Evolutionary conservation across 2,113 vertebrate species (phyloP).

Genomic region (Apodemus speciosus): DNA sequence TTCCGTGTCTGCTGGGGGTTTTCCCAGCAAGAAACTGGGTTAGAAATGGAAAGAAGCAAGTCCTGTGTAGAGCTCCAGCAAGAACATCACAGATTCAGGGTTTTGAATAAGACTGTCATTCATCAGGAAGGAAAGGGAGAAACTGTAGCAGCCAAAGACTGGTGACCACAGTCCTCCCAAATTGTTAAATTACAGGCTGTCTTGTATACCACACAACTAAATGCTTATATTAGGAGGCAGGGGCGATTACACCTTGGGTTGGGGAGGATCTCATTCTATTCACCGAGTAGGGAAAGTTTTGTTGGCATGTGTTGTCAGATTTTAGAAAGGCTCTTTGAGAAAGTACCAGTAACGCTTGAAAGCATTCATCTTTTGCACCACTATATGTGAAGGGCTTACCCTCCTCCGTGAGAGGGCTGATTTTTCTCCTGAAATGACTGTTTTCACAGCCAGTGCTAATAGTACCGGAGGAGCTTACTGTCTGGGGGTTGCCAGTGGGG

Average conservation of each 20-base stretch:
- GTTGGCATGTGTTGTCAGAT: not conserved
- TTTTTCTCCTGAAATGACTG: not conserved
- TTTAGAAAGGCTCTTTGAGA: constrained; percentile 57
- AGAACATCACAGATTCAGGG: not conserved
- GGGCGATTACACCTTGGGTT: not conserved
- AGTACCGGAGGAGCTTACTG: not conserved
- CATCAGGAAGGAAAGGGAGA: not conserved
- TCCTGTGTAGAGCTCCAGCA: not conserved
- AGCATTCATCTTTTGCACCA: constrained; percentile 5
- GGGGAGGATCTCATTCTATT: not conserved
- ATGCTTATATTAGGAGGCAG: not conserved
- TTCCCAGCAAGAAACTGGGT: constrained; percentile 1
- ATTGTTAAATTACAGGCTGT: not conserved
- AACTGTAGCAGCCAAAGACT: not conserved
- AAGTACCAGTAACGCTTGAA: not conserved
- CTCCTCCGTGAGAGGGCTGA: not conserved
- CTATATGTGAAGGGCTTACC: not conserved
- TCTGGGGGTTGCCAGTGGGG: not conserved
- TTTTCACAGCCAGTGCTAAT: not conserved
- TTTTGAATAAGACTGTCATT: not conserved
- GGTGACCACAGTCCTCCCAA: not conserved
- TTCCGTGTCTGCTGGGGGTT: constrained; percentile 23
- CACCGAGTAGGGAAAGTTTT: not conserved
- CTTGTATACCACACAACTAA: not conserved
- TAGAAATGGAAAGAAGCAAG: constrained; percentile 24